Base-by-base conservation (phyloP, 1,140 invertebrate species). In the Fopius arisanus region DNA sequence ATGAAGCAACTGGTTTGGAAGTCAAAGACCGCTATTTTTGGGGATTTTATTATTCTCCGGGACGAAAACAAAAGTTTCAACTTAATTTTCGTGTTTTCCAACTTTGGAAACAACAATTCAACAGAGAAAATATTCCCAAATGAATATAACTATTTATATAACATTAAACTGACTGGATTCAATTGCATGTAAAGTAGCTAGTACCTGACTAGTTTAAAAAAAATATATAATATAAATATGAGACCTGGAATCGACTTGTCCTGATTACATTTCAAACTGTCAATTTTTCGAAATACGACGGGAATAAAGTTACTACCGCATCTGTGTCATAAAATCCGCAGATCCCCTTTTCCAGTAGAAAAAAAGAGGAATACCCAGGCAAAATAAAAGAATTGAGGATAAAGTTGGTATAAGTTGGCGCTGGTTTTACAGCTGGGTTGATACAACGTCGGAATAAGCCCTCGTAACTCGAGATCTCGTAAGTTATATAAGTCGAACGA, bases 401-500 rank as follows among this genome's bases (percentile, higher is more conserved):
- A 70, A 62, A 23, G 28, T 40, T 23, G 33, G 62, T 43, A 40
- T 43, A 65, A 63, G 26, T 62, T 37, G n/a, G 51, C 26, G 29
- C 28, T 37, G 4, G 37, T 28, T 41, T 72, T 28, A 65, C 31
- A 72, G 37, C 21, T 40, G 7, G 31, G 68, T 37, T 70, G 68
- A 70, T 72, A 19, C 28, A 62, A 43, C 70, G n/a, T 23, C 3
- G 70, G 37, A 72, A 43, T 63, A 65, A 72, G 62, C 62, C 40
- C 21, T 65, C 31, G 70, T 63, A 65, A 72, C 70, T 65, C 10
- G n/a, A 65, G 23, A 40, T 70, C 51, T 37, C 9, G 54, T 59
- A 16, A 26, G 33, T 63, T 65, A 48, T 63, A 72, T 59, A 48
- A 72, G 70, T 72, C 37, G 7, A 43, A 63, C 28, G 40, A 51